phyloP scores from a whole-genome alignment of 2,797 vertebrate species.

The Anguilla anguilla region DNA sequence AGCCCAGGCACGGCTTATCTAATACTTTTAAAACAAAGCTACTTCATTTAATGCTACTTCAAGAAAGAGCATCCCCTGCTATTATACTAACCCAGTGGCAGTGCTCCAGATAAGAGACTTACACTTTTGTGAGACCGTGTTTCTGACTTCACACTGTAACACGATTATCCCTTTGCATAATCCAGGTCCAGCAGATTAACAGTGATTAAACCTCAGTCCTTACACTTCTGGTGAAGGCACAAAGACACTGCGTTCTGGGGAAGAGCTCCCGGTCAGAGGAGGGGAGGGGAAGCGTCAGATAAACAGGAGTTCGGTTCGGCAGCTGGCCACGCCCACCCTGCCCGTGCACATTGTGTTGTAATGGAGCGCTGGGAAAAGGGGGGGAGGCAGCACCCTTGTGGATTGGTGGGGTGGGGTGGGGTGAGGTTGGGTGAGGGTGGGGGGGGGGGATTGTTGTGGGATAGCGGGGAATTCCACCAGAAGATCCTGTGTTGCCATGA shows the following conservation, averaged over 20 bases:
- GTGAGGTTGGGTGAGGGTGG: background rate
- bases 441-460: background rate
- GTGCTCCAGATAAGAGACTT: constrained; percentile 29
- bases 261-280: constrained; percentile 9
- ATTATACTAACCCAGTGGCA: constrained; percentile 15
- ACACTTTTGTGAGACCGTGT: constrained; percentile 32
- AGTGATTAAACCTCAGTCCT: constrained; percentile 34
- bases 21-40: constrained; percentile 24
- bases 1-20: background rate
- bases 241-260: constrained; percentile 21
- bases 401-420: background rate
- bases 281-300: background rate
- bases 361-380: background rate
- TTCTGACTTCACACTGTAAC: constrained; percentile 37
- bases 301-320: background rate
- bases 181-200: constrained; percentile 36
- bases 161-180: constrained; percentile 36
- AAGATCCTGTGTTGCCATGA: constrained; percentile 37
- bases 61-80: constrained; percentile 18
- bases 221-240: constrained; percentile 24
- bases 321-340: background rate
- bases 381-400: constrained; percentile 17
- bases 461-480: constrained; percentile 12
- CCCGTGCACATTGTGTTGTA: background rate
- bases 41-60: constrained; percentile 25